Conservation (phyloP, 2,113 vertebrate genomes). For the Pollimyrus isidori region DNA sequence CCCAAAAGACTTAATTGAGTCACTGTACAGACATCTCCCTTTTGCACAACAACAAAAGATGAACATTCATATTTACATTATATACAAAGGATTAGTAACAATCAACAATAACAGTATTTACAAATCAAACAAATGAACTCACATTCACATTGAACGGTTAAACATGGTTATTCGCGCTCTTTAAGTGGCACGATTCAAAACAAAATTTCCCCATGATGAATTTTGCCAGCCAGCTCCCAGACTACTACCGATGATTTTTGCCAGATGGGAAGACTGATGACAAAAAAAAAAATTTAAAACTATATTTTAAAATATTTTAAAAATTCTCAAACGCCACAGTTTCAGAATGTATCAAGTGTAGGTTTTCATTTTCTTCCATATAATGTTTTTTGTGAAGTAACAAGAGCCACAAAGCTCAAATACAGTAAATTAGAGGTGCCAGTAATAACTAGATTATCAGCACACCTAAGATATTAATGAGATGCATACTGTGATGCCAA, state of each 20-base stretch:
- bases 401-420: no score
- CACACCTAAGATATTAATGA: no score
- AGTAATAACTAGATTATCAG: no score
- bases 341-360: no score
- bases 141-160: not conserved
- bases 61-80: not conserved
- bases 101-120: not conserved
- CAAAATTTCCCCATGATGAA: not conserved
- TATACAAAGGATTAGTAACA: not conserved
- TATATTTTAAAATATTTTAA: no score
- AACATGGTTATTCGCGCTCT: not conserved
- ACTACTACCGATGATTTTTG: not conserved
- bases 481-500: no score
- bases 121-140: not conserved
- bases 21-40: not conserved
- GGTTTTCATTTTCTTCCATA: no score
- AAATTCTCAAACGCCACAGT: no score
- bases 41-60: not conserved
- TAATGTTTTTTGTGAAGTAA: no score
- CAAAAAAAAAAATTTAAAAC: no score
- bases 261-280: not conserved
- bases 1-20: not conserved
- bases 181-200: not conserved
- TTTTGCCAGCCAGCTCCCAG: not conserved
- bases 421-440: no score